Evolutionary conservation across 1,140 invertebrate genomes (phyloP).

Genomic region (Fragariocoptes setiger): DNA sequence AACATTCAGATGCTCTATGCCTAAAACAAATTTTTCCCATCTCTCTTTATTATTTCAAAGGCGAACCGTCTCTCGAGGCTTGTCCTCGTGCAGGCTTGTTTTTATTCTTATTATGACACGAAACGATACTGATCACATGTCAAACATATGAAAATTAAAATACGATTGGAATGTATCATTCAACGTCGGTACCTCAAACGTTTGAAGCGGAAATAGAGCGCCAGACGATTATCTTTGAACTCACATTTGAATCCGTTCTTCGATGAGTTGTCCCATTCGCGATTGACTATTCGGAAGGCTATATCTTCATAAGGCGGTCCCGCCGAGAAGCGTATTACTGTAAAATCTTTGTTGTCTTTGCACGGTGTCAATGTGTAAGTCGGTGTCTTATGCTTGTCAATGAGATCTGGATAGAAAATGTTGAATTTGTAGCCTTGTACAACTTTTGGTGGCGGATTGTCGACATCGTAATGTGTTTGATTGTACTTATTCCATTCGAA

Average conservation of each 20-base stretch:
- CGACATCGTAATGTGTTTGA: conserved; percentile 98
- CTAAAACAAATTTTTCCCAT: no score
- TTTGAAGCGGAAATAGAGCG: conserved; percentile 97
- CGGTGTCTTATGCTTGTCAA: conserved; percentile 72
- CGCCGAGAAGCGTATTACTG: conserved; percentile 66
- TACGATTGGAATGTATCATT: conserved; percentile 12
- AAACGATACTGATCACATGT: no score
- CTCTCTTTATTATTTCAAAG: no score
- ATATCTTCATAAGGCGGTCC: conserved; percentile 98
- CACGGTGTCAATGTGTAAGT: conserved; percentile 72
- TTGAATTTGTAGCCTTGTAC: conserved; percentile 99
- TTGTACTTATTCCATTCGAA: conserved; percentile 99
- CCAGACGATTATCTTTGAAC: conserved; percentile 97
- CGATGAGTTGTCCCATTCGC: conserved; percentile 97
- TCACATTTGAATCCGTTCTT: conserved; percentile 90
- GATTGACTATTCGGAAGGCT: conserved; percentile 93
- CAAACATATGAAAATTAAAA: no score
- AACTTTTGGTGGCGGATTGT: conserved; percentile 98
- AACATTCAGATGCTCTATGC: no score
- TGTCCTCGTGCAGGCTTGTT: no score
- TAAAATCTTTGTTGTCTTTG: conserved; percentile 72
- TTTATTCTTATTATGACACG: no score
- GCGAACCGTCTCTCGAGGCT: no score
- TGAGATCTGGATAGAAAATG: conserved; percentile 97
- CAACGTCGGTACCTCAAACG: conserved; percentile 76